Percentiles rank a stretch among this genome's conserved stretches.
These are phyloP conservation scores for Ischnura elegans DNA, from an alignment of 2,888 invertebrate species.

Conservation along the genomic window DNA sequence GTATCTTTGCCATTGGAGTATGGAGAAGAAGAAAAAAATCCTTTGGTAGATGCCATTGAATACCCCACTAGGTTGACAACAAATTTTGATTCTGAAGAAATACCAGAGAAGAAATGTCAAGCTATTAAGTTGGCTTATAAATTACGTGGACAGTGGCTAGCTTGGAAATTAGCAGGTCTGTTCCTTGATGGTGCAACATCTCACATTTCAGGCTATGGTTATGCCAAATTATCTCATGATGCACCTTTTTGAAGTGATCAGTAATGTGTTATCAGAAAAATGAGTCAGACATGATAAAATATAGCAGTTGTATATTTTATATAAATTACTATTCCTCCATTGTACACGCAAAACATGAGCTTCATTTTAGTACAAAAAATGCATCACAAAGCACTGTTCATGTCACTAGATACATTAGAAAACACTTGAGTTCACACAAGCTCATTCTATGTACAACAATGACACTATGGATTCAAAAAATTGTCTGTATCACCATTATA, in stretches of 20 bases:
- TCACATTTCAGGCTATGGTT: not conserved
- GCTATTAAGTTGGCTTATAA: constrained; percentile 51
- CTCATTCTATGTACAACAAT: not conserved
- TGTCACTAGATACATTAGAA: too few relatives aligned
- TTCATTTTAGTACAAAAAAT: not conserved
- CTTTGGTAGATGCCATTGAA: not conserved
- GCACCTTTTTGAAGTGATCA: not conserved
- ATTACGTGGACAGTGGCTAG: constrained; percentile 30
- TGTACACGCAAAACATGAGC: not conserved
- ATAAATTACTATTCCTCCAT: not conserved
- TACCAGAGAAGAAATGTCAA: constrained; percentile 39
- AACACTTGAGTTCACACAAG: not conserved
- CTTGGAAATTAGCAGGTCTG: constrained; percentile 51
- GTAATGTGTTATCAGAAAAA: not conserved
- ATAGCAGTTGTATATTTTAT: not conserved
- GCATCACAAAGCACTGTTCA: not conserved
- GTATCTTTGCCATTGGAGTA: not conserved
- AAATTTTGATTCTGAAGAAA: not conserved
- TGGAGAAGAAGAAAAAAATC: not conserved
- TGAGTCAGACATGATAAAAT: not conserved
- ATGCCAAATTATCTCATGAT: constrained; percentile 37
- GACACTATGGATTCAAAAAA: not conserved
- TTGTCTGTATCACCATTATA: not conserved
- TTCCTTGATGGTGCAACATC: constrained; percentile 54
- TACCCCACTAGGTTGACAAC: not conserved